These are phyloP conservation scores for Typhlomys cinereus DNA, from an alignment of 2,113 vertebrate species.

Conservation along the genomic window DNA sequence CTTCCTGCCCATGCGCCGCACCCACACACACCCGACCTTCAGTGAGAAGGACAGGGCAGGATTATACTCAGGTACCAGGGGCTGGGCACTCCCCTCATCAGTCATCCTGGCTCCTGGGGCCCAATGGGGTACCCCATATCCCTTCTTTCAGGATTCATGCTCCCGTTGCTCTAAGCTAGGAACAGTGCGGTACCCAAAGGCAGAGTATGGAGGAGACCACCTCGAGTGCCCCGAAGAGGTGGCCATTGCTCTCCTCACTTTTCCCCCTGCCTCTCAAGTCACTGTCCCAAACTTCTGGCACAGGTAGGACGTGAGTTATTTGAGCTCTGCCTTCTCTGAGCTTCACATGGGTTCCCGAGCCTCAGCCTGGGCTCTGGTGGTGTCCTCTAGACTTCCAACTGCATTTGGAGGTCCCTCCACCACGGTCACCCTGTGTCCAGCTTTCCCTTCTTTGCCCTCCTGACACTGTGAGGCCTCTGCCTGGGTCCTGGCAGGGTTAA, in stretches of 20 bases:
- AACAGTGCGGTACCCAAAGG: neutral
- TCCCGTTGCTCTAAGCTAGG: neutral
- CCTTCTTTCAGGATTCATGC: neutral
- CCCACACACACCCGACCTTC: conserved; percentile 60
- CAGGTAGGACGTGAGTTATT: neutral
- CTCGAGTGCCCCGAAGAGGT: neutral
- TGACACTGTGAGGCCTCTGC: neutral
- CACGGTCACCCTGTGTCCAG: neutral
- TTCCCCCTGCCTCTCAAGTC: too few relatives aligned
- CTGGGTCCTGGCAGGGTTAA: neutral
- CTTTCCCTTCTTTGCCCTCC: neutral
- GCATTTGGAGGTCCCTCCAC: neutral
- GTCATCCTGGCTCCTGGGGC: neutral
- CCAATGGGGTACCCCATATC: neutral
- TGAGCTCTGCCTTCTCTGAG: neutral
- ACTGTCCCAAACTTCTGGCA: too few relatives aligned
- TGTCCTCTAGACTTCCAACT: neutral
- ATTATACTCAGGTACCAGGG: conserved; percentile 49
- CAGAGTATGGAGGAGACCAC: neutral
- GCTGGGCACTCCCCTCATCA: neutral
- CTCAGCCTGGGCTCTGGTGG: neutral
- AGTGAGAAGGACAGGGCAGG: conserved; percentile 41
- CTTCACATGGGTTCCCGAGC: neutral
- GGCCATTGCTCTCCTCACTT: neutral
- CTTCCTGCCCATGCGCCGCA: conserved; percentile 22